phyloP scores from a whole-genome alignment of 2,888 invertebrate genomes.

The Bellardia pandia region DNA sequence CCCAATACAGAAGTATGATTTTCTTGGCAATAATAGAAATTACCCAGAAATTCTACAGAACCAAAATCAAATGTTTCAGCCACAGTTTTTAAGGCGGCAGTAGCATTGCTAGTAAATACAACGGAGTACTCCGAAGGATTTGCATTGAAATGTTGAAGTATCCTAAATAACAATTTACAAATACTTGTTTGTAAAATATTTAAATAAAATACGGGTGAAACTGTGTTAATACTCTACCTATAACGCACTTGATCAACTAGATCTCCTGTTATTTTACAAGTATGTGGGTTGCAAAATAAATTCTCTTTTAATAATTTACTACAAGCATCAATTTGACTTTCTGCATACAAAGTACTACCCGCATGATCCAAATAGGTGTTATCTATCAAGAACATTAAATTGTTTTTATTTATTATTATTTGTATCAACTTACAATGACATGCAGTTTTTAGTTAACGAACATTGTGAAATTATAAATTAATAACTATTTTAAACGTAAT shows the following conservation, averaged over 20 bases:
- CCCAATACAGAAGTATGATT: constrained; percentile 98
- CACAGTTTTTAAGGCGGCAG: constrained; percentile 92
- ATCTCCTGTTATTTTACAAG: constrained; percentile 92
- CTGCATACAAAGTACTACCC: constrained; percentile 92
- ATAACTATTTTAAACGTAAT: background rate
- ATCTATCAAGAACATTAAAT: constrained; percentile 83
- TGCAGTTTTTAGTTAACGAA: constrained; percentile 18
- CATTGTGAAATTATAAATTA: background rate
- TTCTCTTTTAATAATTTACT: constrained; percentile 88
- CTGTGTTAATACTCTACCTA: constrained; percentile 84
- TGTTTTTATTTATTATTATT: constrained; percentile 12
- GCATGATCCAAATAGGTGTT: constrained; percentile 95
- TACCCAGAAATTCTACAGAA: constrained; percentile 86
- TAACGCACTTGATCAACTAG: constrained; percentile 92
- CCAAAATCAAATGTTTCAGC: constrained; percentile 91
- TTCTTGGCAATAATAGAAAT: constrained; percentile 92
- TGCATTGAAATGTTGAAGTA: constrained; percentile 94
- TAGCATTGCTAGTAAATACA: constrained; percentile 97
- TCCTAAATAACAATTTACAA: constrained; percentile 84
- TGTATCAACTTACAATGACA: constrained; percentile 33
- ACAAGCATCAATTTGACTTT: constrained; percentile 88
- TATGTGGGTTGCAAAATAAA: constrained; percentile 96
- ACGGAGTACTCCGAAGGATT: constrained; percentile 91
- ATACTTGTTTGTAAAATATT: background rate
- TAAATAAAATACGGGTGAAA: background rate